Evolutionary conservation across 1,140 invertebrate genomes (phyloP), one percentile per base, ranked within the genome.

Genomic region (Drosophila arawakana): DNA sequence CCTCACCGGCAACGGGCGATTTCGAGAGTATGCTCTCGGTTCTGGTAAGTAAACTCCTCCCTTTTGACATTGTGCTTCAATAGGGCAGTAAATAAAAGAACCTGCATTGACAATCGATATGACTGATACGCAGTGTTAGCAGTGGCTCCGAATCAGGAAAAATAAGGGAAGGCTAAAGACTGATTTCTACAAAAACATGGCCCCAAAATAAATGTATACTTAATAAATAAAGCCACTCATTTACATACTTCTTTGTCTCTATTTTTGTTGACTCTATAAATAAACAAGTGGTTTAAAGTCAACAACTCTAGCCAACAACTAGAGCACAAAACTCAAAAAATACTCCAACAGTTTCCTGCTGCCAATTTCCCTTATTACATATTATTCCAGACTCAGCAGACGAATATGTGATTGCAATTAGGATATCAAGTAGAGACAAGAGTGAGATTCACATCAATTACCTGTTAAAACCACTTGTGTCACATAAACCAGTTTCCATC

Each of bases 21-120:
- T 98, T 98, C 85, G 96, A 97, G 92, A 97, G 97, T 37, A 95
- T 97, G 18, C 94, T 96, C 63, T 97, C 97, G 7, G 97, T 95
- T 49, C 93, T 98, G 85, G 95, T 96, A 92, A 93, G 93, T 92
- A 62, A n/a, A 11, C 34, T 39, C 52, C 6, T 18, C 34, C 11
- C 2, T 5, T 46, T 13, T 25, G 2, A 9, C 54, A 46, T 13
- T 52, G 21, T 7, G 13, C 6, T 35, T n/a, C 25, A 52, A 13
- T 52, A n/a, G 34, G 3, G 10, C 50, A 52, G 30, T 35, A n/a
- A 35, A 35, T 30, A 5, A 13, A 13, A 35, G 25, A 2, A 52
- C 3, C 21, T 3, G 9, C 2, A 11, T 1, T 37, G 34, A 54
- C 50, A 35, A 15, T 37, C 15, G 8, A 54, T 37, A 2, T 35